phyloP scores from a whole-genome alignment of 2,797 vertebrate species.

The Pelodytes ibericus region DNA sequence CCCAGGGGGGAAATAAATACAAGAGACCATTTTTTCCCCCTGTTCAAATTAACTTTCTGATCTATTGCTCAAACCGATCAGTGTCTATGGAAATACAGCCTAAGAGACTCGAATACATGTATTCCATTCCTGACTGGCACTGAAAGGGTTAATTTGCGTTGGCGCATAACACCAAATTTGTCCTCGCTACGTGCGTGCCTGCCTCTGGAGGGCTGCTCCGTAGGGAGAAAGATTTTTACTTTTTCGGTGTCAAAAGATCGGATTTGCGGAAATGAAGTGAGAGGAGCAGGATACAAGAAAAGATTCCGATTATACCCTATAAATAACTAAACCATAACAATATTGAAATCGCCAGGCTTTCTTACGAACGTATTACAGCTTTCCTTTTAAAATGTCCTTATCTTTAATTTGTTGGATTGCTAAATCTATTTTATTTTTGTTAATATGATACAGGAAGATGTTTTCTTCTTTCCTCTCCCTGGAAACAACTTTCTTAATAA shows the following conservation, averaged over 20 bases:
- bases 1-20: neutral
- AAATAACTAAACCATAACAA: no score
- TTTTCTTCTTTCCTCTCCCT: no score
- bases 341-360: no score
- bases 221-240: constrained; percentile 4
- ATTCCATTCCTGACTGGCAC: neutral
- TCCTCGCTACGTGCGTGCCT: constrained; percentile 14
- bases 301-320: neutral
- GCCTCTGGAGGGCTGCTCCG: constrained; percentile 18
- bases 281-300: constrained; percentile 23
- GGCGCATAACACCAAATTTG: constrained; percentile 24
- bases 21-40: neutral
- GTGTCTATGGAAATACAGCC: neutral
- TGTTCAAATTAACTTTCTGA: neutral
- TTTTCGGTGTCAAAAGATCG: constrained; percentile 31
- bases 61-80: neutral
- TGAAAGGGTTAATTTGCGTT: constrained; percentile 5
- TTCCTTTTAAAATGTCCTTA: no score
- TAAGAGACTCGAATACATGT: neutral
- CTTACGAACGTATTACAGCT: no score
- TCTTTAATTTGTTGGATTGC: no score
- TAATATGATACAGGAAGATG: no score
- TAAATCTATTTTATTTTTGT: no score
- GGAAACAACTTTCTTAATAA: no score
- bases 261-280: constrained; percentile 12